phyloP scores from a whole-genome alignment of 2,888 invertebrate species.

The Thelaira solivaga region DNA sequence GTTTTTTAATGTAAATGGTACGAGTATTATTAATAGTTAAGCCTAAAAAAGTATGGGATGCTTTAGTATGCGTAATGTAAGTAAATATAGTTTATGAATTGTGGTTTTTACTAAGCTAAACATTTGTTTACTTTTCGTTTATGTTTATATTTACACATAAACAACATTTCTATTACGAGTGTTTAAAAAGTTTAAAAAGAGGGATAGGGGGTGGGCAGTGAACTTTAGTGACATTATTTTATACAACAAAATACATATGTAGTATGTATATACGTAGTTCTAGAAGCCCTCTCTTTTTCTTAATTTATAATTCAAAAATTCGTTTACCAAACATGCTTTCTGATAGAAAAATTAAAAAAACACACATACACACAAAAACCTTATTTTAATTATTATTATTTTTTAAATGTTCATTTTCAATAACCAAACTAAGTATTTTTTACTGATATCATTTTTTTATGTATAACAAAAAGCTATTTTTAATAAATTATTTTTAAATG shows the following conservation, averaged over 20 bases:
- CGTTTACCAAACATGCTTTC: constrained; percentile 60
- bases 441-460: constrained; percentile 38
- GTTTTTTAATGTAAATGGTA: no score
- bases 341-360: constrained; percentile 54
- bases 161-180: constrained; percentile 19
- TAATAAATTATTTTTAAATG: constrained; percentile 43
- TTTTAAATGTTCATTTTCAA: constrained; percentile 41
- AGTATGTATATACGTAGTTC: constrained; percentile 60
- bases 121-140: constrained; percentile 8
- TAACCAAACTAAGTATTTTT: constrained; percentile 55
- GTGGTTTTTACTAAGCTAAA: constrained; percentile 51
- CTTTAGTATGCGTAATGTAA: constrained; percentile 51
- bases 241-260: no score
- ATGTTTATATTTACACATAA: constrained; percentile 10
- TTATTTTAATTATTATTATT: constrained; percentile 40
- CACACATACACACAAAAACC: constrained; percentile 60
- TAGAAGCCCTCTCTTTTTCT: constrained; percentile 47
- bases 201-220: constrained; percentile 31
- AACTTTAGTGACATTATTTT: constrained; percentile 56
- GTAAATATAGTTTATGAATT: constrained; percentile 36
- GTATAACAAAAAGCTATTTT: constrained; percentile 54
- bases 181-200: constrained; percentile 32
- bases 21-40: constrained; percentile 37
- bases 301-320: constrained; percentile 38
- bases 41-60: constrained; percentile 49